These are phyloP conservation scores for Cavia aperea DNA, from an alignment of 2,113 vertebrate genomes.

Conservation along the genomic window DNA sequence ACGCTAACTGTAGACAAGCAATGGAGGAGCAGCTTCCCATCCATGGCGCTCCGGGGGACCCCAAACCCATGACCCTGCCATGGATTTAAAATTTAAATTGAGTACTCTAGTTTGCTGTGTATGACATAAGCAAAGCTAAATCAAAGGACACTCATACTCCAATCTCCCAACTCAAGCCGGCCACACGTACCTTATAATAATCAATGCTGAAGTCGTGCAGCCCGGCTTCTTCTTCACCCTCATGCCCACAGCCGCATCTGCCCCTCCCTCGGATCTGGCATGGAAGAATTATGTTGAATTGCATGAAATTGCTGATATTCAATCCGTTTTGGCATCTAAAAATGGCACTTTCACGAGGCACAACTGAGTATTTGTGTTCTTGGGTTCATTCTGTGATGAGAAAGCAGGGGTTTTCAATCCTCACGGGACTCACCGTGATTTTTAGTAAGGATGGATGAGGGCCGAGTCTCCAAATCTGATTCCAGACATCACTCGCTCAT, in stretches of 20 bases:
- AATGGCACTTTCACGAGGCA: background rate
- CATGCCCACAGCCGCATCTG: background rate
- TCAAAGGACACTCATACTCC: background rate
- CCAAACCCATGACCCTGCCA: background rate
- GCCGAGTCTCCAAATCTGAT: background rate
- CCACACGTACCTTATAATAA: background rate
- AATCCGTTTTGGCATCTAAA: background rate
- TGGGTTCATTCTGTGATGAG: background rate
- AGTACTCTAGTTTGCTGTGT: background rate
- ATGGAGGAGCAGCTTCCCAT: background rate
- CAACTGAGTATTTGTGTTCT: background rate
- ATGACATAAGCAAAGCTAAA: background rate
- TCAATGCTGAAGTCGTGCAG: background rate
- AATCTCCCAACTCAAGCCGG: background rate
- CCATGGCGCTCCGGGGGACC: rapidly evolving
- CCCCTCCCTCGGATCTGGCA: background rate
- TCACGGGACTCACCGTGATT: background rate
- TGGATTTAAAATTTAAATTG: slow-evolving; percentile 1
- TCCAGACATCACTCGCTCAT: background rate
- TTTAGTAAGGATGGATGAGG: background rate
- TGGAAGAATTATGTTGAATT: background rate
- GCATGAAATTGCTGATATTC: background rate
- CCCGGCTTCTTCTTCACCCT: background rate
- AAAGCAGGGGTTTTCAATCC: background rate
- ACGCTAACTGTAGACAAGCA: background rate